phyloP scores from a whole-genome alignment of 2,113 vertebrate species.

The Propithecus coquereli region DNA sequence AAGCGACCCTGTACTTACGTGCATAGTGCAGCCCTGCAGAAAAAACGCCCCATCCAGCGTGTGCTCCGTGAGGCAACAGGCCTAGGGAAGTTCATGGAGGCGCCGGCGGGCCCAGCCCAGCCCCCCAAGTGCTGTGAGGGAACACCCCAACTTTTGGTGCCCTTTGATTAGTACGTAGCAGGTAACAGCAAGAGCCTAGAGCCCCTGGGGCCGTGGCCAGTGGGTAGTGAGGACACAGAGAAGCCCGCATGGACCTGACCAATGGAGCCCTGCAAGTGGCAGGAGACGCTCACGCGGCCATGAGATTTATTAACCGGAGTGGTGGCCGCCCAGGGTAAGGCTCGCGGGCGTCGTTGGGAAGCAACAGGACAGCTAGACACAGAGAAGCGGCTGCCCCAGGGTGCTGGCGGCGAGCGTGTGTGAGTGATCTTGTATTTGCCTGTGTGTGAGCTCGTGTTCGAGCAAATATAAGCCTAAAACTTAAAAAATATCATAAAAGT shows the following conservation, averaged over 20 bases:
- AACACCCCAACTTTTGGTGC: neutral
- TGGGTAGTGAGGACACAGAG: neutral
- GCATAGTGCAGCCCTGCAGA: neutral
- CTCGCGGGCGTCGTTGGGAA: neutral
- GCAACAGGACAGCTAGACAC: neutral
- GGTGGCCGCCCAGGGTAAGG: accelerated
- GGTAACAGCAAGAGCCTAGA: neutral
- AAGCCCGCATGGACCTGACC: neutral
- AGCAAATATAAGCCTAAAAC: neutral
- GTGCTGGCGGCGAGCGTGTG: neutral
- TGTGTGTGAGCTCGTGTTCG: neutral
- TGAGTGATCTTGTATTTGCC: neutral
- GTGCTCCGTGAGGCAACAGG: neutral
- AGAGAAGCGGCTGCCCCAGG: too few relatives aligned
- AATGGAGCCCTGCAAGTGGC: neutral
- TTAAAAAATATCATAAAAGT: neutral
- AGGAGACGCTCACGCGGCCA: neutral
- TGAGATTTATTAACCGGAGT: neutral
- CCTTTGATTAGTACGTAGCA: neutral
- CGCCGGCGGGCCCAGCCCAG: too few relatives aligned
- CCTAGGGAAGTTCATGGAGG: neutral
- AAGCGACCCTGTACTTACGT: neutral
- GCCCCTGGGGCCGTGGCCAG: neutral
- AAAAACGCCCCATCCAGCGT: neutral
- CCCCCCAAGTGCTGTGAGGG: neutral